Conservation (phyloP, 2,888 invertebrate genomes). For the Tiliacea aurago region DNA sequence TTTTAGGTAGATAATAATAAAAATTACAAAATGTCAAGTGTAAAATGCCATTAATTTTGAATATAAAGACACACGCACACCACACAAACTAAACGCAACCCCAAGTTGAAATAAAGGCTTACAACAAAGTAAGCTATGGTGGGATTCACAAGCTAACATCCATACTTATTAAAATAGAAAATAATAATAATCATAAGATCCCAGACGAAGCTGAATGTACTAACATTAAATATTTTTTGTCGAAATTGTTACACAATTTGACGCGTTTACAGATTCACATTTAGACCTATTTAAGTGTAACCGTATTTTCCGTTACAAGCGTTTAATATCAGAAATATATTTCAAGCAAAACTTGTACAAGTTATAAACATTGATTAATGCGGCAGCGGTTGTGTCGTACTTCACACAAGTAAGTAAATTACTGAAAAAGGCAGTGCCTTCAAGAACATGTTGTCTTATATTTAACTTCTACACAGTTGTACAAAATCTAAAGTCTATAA, state of each 20-base stretch:
- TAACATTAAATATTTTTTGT: conserved; percentile 17
- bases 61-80: conserved; percentile 31
- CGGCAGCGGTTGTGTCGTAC: conserved; percentile 21
- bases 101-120: conserved; percentile 11
- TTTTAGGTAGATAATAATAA: conserved; percentile 16
- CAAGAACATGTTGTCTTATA: conserved; percentile 62
- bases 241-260: conserved; percentile 47
- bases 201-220: conserved; percentile 27
- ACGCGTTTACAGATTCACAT: conserved; percentile 28
- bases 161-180: conserved; percentile 12
- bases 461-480: conserved; percentile 59
- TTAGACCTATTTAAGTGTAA: conserved; percentile 37
- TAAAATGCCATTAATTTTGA: conserved; percentile 34
- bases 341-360: conserved; percentile 51
- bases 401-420: conserved; percentile 38
- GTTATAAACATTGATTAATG: conserved; percentile 25
- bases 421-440: conserved; percentile 62
- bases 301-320: conserved; percentile 15
- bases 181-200: conserved; percentile 11
- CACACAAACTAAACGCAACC: conserved; percentile 37
- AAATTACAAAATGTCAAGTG: conserved; percentile 30
- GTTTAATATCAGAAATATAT: conserved; percentile 53
- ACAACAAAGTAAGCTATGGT: conserved; percentile 26
- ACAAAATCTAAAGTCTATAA: conserved; percentile 64
- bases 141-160: conserved; percentile 30